phyloP scores from a whole-genome alignment of 2,797 vertebrate species.

The Microctenopoma steveboyesi region DNA sequence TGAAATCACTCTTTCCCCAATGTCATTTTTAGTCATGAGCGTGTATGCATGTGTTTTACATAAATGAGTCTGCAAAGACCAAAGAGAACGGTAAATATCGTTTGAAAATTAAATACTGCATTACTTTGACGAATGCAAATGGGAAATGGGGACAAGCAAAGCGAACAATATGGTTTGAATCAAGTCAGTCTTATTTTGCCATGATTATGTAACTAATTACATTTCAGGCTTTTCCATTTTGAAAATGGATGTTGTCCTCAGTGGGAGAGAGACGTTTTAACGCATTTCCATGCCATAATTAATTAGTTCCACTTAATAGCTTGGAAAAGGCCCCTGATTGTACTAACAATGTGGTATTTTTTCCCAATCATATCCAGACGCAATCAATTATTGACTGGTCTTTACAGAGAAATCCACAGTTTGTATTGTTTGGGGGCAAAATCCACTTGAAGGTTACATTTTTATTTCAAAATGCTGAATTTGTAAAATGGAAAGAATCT shows the following conservation, averaged over 20 bases:
- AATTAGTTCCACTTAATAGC: conserved; percentile 80
- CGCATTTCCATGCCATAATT: conserved; percentile 81
- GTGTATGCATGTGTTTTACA: conserved; percentile 60
- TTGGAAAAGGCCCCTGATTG: conserved; percentile 76
- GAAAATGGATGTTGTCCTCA: conserved; percentile 73
- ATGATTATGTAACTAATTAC: conserved; percentile 81
- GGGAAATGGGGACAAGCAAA: conserved; percentile 56
- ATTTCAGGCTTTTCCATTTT: conserved; percentile 81
- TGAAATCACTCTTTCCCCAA: conserved; percentile 54
- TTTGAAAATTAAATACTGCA: conserved; percentile 68
- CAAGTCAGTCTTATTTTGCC: conserved; percentile 70
- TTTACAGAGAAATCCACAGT: conserved; percentile 28
- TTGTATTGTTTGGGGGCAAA: conserved; percentile 16
- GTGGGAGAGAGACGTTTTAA: conserved; percentile 69
- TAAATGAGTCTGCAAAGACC: conserved; percentile 45
- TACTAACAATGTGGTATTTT: conserved; percentile 65
- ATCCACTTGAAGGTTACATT: conserved; percentile 18
- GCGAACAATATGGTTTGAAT: conserved; percentile 77
- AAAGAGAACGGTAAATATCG: conserved; percentile 55
- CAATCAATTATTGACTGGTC: conserved; percentile 64
- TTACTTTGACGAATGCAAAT: conserved; percentile 66
- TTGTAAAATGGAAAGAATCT: conserved; percentile 21
- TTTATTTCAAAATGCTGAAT: conserved; percentile 28
- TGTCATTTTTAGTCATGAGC: conserved; percentile 47
- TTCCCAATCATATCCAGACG: conserved; percentile 63